A percentile compares a stretch with the other conserved stretches of the same genome.
These are phyloP conservation scores for Nesoenas mayeri DNA, from an alignment of 2,113 vertebrate species.

Conservation along the genomic window DNA sequence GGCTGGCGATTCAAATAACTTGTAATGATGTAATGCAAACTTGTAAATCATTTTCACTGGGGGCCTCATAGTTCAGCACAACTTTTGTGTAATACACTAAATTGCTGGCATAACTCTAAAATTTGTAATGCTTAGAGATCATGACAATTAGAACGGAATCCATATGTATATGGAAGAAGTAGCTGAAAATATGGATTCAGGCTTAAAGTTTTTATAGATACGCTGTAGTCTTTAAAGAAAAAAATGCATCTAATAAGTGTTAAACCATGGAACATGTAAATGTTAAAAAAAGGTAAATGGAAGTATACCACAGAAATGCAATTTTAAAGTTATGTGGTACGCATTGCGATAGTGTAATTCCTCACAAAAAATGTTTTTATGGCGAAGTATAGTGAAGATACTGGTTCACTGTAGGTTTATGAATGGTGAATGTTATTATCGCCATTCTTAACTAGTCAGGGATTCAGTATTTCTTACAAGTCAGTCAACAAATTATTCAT, in stretches of 20 bases:
- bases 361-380: neutral
- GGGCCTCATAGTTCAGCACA: conserved; percentile 32
- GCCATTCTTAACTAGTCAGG: neutral
- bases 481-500: neutral
- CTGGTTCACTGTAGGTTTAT: neutral
- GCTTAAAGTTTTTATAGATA: conserved; percentile 16
- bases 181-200: conserved; percentile 21
- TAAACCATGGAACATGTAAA: conserved; percentile 28
- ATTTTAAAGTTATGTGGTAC: neutral
- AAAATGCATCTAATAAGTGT: conserved; percentile 25
- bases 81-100: conserved; percentile 34
- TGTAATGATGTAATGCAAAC: conserved; percentile 48
- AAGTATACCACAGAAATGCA: conserved; percentile 27
- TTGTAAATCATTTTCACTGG: conserved; percentile 39
- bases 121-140: conserved; percentile 36
- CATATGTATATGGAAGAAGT: neutral
- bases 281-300: neutral
- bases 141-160: conserved; percentile 57
- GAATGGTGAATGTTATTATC: neutral
- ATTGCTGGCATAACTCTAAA: conserved; percentile 51
- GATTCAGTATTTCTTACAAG: neutral
- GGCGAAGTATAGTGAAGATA: neutral
- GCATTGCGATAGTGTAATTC: neutral
- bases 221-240: neutral
- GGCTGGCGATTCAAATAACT: conserved; percentile 3